Conservation (phyloP, 1,140 invertebrate species). For the Aphis craccivora region DNA sequence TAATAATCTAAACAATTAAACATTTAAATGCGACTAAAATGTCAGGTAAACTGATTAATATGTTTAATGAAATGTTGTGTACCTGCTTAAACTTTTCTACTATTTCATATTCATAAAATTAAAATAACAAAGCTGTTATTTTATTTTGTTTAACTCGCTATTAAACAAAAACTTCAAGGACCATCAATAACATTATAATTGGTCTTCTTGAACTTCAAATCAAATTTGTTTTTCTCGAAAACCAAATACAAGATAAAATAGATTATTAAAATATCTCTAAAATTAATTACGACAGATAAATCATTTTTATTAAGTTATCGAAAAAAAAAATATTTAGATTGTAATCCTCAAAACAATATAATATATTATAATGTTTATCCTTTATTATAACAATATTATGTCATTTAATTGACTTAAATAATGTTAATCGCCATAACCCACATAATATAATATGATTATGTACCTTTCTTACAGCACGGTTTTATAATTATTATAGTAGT, state of each 20-base stretch:
- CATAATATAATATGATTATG: not conserved
- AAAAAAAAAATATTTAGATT: slow-evolving; percentile 9
- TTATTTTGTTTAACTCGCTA: not conserved
- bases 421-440: not conserved
- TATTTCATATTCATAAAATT: not conserved
- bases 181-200: not conserved
- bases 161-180: not conserved
- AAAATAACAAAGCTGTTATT: not conserved
- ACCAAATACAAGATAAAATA: not conserved
- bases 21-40: not conserved
- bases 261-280: not conserved
- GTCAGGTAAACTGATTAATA: not conserved
- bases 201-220: not conserved
- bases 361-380: not conserved
- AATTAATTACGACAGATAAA: not conserved
- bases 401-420: not conserved
- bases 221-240: not conserved
- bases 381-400: not conserved
- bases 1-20: not conserved
- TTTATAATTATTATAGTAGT: not conserved
- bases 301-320: not conserved
- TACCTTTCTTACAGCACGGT: not conserved
- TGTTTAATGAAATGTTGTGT: not conserved
- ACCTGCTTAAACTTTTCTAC: not conserved
- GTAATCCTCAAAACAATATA: not conserved